A percentile compares a stretch with the other conserved stretches of the same genome.
Conservation (phyloP, 2,113 vertebrate genomes). For the Odontesthes bonariensis region DNA sequence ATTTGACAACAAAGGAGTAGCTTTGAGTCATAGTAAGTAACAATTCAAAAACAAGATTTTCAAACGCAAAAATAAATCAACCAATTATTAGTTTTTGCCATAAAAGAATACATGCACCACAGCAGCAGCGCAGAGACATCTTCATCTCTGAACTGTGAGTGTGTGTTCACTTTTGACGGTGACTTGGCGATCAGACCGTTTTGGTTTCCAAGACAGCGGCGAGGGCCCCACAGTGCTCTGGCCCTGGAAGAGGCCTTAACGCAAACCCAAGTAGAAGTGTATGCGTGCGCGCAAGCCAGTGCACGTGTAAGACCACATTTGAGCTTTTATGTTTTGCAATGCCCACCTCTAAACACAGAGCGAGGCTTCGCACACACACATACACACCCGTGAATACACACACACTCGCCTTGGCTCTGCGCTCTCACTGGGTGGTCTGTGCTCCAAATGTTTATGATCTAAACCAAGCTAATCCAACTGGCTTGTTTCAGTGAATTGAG, state of each 20-base stretch:
- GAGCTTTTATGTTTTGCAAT: constrained; percentile 67
- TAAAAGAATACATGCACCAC: constrained; percentile 17
- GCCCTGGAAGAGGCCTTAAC: constrained; percentile 77
- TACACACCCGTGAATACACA: constrained; percentile 14
- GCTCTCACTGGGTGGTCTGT: constrained; percentile 84
- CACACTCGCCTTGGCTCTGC: constrained; percentile 59
- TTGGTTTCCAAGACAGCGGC: constrained; percentile 80
- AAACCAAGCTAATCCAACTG: constrained; percentile 87
- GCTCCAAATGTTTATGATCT: constrained; percentile 87
- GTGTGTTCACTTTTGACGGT: constrained; percentile 72
- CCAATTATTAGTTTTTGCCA: constrained; percentile 3
- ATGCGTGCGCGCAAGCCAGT: constrained; percentile 23
- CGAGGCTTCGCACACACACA: constrained; percentile 48
- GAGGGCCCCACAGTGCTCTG: constrained; percentile 65
- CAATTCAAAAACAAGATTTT: background rate
- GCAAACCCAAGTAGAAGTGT: constrained; percentile 73
- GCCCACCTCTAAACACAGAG: constrained; percentile 65
- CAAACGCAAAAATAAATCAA: background rate
- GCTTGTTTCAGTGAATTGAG: constrained; percentile 87
- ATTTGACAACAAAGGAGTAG: constrained; percentile 10
- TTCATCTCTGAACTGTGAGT: constrained; percentile 46
- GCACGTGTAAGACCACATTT: constrained; percentile 38
- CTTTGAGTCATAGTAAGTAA: background rate
- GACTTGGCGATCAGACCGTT: constrained; percentile 62
- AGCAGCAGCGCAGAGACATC: constrained; percentile 39